These are phyloP conservation scores for Apoderus coryli DNA, from an alignment of 2,888 invertebrate genomes.

Conservation along the genomic window DNA sequence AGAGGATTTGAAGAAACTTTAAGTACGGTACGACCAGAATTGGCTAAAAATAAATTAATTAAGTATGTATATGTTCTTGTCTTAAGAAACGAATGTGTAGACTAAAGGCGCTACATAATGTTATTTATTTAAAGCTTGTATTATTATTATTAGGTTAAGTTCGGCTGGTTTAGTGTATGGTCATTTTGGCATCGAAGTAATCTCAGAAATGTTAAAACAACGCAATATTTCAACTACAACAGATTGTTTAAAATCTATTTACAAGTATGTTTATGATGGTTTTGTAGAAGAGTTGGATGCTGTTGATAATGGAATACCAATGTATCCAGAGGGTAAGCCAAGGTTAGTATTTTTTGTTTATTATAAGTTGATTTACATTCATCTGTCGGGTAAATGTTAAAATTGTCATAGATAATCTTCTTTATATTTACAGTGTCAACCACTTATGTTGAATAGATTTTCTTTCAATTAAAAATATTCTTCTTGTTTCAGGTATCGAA, in stretches of 20 bases:
- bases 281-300: conserved; percentile 92
- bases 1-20: conserved; percentile 54
- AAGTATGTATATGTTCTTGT: conserved; percentile 30
- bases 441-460: too few species aligned
- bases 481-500: conserved; percentile 41
- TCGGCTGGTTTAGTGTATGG: conserved; percentile 89
- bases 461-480: too few species aligned
- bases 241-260: conserved; percentile 43
- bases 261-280: conserved; percentile 62
- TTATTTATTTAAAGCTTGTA: too few species aligned
- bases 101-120: too few species aligned
- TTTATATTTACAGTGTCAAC: too few species aligned
- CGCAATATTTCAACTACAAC: conserved; percentile 33
- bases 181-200: conserved; percentile 73
- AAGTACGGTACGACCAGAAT: conserved; percentile 45
- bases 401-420: too few species aligned
- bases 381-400: too few species aligned
- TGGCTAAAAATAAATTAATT: conserved; percentile 44
- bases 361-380: too few species aligned
- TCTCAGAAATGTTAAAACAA: conserved; percentile 41
- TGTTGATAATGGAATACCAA: conserved; percentile 90
- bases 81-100: too few species aligned
- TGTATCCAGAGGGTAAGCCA: conserved; percentile 53
- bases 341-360: too few species aligned
- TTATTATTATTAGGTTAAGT: conserved; percentile 53